Base-by-base conservation (phyloP, 2,797 vertebrate species). In the Urosaurus nigricauda region DNA sequence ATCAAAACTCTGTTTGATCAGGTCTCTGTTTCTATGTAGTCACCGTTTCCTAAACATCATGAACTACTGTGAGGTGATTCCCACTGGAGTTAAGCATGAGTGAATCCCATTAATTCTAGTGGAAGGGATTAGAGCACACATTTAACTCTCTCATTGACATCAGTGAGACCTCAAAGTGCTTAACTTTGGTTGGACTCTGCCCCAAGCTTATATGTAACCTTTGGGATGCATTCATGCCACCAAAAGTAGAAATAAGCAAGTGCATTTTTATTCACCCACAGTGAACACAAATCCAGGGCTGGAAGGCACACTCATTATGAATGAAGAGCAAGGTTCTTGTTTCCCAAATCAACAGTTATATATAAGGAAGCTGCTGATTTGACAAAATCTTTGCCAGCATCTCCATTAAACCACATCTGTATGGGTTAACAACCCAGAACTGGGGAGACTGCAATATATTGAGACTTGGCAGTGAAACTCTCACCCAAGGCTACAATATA, bases 201-300 rank as follows among this genome's bases (percentile, higher is more conserved):
- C 56, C 43, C 47, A 0, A 0, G 0, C 68, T 90, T 65, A 5
- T 16, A 0, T 0, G 1, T 40, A 70, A 7, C 60, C 17, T 43
- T 56, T 53, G 21, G 63, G 63, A 70, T 40, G 89, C 8, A 0
- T 9, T 9, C 29, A 5, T 71, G 14, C 84, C 86, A 91, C 26
- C 85, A 56, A 60, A 92, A 90, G 81, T 8, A 63, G 65, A 88
- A 91, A 85, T 78, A 80, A 53, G 43, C 6, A 92, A 90, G 83
- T 86, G 81, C 81, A 47, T 87, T 79, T 9, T 43, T 84, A 35
- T 90, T 87, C 75, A 60, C 88, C 84, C 14, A 87, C 80, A 91
- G 29, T 11, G 80, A 90, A 81, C 32, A 85, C 35, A 40, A 24
- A 68, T 17, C 65, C 73, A 74, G 81, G 73, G 73, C 78, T 81